Evolutionary conservation across 2,113 vertebrate species (phyloP), one percentile per base, ranked within the genome.

Genomic region (Ardeotis arabs): DNA sequence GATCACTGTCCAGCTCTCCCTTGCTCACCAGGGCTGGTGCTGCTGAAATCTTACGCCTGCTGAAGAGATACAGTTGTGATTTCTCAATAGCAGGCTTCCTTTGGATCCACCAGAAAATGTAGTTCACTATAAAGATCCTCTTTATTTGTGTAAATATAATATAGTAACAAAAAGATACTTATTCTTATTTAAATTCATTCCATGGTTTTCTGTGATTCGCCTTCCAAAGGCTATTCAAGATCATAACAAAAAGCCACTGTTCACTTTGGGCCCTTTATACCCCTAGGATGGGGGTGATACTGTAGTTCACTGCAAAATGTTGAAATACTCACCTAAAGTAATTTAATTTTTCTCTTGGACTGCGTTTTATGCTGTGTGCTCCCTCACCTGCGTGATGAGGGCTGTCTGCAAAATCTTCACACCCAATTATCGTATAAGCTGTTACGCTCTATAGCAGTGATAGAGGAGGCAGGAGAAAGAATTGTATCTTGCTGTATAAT

Each of bases 181-280:
- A 76, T 94, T 96, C 49, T 75, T 93, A 89, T 69, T 93, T 80
- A 92, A 89, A 92, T 87, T 69, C 1, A 53, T 83, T 87, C 69
- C 39, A 15, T 85, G 74, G 9, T 66, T 89, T 89, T 94, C 87
- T 91, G 91, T 80, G 14, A 67, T 76, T 85, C 83, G 70, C 62
- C 37, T 91, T 79, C 59, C 20, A 89, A 70, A 87, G 84, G 47
- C 91, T 82, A 80, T 96, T 95, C 91, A 96, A 82, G 74, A 74
- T 73, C 24, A 41, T 77, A 93, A 96, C 89, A 97, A 94, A 95
- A 96, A 88, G 67, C 50, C 50, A 83, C 95, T 96, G 90, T 96
- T 85, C 16, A 11, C 1, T 86, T 83, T 66, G 59, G 41, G 55
- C 82, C 53, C 29, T 70, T 41, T 83, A 4, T 64, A 74, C 28